phyloP scores from a whole-genome alignment of 2,888 invertebrate species.

The Petrophora chlorosata region DNA sequence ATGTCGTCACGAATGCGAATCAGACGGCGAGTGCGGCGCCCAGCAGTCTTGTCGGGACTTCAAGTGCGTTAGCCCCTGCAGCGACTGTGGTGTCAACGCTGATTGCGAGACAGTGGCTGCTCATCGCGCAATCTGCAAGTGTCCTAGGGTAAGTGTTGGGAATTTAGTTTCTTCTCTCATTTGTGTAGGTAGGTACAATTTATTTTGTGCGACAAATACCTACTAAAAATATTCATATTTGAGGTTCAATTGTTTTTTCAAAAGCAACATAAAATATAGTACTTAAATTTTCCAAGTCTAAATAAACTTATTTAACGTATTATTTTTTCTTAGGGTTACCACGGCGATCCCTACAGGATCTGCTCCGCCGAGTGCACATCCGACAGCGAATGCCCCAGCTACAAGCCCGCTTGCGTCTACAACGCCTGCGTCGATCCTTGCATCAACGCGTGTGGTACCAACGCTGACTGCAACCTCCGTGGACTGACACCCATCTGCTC shows the following conservation, averaged over 20 bases:
- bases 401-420: conserved; percentile 91
- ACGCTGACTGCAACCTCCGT: conserved; percentile 91
- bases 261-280: too few species aligned
- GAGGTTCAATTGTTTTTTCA: too few species aligned
- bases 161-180: too few species aligned
- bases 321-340: conserved; percentile 84
- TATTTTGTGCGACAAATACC: too few species aligned
- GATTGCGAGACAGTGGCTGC: conserved; percentile 89
- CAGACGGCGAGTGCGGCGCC: conserved; percentile 88
- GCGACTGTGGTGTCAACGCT: conserved; percentile 90
- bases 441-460: conserved; percentile 90
- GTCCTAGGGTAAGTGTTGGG: conserved; percentile 87
- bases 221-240: too few species aligned
- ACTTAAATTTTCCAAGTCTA: too few species aligned
- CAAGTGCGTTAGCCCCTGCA: conserved; percentile 90
- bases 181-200: too few species aligned
- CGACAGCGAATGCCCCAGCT: conserved; percentile 90
- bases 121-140: conserved; percentile 91
- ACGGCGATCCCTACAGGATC: conserved; percentile 89
- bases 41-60: conserved; percentile 89
- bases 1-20: conserved; percentile 93
- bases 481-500: conserved; percentile 93
- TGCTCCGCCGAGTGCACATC: conserved; percentile 92
- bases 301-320: not conserved
- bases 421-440: conserved; percentile 94